These are phyloP conservation scores for Aradophagus sp. DNA, from an alignment of 1,140 invertebrate species.

Conservation along the genomic window DNA sequence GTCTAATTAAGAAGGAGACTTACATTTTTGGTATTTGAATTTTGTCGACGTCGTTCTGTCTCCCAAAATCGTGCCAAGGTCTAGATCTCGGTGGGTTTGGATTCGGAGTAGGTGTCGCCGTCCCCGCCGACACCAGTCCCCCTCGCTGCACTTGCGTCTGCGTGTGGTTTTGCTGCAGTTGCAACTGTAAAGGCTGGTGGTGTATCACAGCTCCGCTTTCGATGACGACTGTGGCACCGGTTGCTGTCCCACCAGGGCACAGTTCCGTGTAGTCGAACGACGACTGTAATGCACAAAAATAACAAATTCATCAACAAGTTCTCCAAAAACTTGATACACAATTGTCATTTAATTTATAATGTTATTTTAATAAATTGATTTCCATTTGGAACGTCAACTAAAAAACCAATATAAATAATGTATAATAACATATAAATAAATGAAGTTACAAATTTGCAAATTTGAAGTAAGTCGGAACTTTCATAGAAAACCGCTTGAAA, in stretches of 20 bases:
- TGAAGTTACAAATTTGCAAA: too few relatives aligned
- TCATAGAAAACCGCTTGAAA: too few relatives aligned
- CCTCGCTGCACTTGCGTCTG: slow-evolving; percentile 76
- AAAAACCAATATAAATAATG: too few relatives aligned
- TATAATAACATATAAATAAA: too few relatives aligned
- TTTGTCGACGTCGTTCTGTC: slow-evolving; percentile 95
- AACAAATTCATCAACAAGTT: too few relatives aligned
- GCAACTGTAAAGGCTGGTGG: slow-evolving; percentile 71
- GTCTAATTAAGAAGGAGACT: slow-evolving; percentile 76
- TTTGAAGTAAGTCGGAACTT: too few relatives aligned
- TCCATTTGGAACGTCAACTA: too few relatives aligned
- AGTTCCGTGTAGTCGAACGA: slow-evolving; percentile 90
- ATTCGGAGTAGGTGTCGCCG: slow-evolving; percentile 77
- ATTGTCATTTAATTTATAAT: too few relatives aligned
- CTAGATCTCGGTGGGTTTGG: slow-evolving; percentile 82
- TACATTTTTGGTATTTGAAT: slow-evolving; percentile 98
- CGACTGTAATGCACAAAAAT: slow-evolving; percentile 76
- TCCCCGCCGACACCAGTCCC: slow-evolving; percentile 74
- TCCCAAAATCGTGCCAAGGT: slow-evolving; percentile 93
- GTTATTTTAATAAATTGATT: too few relatives aligned
- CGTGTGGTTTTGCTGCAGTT: slow-evolving; percentile 68
- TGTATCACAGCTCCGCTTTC: slow-evolving; percentile 72
- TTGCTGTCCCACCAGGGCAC: slow-evolving; percentile 79
- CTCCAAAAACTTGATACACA: too few relatives aligned
- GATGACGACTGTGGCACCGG: slow-evolving; percentile 69